Base-by-base conservation (phyloP, 30 jellyfish, hydroid and myxozoan genomes). In the Turritopsis rubra region DNA sequence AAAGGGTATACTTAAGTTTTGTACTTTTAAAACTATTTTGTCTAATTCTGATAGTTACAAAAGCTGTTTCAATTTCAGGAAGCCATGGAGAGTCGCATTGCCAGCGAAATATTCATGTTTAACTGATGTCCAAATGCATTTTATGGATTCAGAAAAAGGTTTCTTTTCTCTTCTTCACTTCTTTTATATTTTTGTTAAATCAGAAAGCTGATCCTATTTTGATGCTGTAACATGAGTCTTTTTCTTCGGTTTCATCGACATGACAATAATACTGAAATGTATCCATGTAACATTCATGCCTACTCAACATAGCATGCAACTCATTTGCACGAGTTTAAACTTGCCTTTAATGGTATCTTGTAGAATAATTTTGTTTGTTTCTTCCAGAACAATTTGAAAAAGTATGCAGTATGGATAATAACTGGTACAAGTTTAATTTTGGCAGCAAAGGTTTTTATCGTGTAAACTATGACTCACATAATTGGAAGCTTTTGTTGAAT, bases 391-490 rank as follows among this genome's bases (percentile, higher is more conserved):
- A 27, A 68, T 68, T 68, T 1, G 31, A 23, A 0, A 68, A 68
- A 23, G 30, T 23, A n/a, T 68, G 77, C 77, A 68, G 19, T n/a
- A 22, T 17, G 17, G 77, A 1, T 23, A 19, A 68, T n/a, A 68
- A 22, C 30, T 68, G 77, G 77, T 68, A 68, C 30, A 68, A 68
- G 19, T 23, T 27, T 0, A 68, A 68, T 68, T 68, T 68, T 16
- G 77, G 77, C 9, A 22, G 31, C 31, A 68, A 17, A 23, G 77
- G 77, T 68, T 68, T 68, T 68, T 68, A n/a, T 27, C 77, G 77
- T 27, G 77, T 68, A 17, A 68, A 68, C 30, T 68, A 68, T 68
- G 77, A 68, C 30, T 16, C 28, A n/a, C 28, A 68, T n/a, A 68
- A 68, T 22, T 68, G 77, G 77, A 23, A 27, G 0, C 28, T n/a